Percentiles rank a stretch among this genome's conserved stretches.
phyloP scores from a whole-genome alignment of 1,140 invertebrate genomes.

The Pararge aegeria region DNA sequence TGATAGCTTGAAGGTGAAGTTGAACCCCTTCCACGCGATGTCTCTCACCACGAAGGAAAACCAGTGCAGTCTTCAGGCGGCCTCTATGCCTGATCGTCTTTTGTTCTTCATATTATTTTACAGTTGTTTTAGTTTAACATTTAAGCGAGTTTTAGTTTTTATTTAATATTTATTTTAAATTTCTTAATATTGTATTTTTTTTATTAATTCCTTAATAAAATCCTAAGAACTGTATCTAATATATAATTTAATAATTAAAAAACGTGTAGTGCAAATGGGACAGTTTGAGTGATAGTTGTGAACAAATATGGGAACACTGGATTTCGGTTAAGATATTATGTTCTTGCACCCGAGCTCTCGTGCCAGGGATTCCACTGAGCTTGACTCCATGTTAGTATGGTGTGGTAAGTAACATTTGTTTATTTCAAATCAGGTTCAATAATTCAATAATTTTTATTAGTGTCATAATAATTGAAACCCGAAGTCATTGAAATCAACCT shows the following conservation, averaged over 20 bases:
- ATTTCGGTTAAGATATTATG: constrained; percentile 74
- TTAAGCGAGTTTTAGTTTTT: constrained; percentile 20
- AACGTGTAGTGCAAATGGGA: constrained; percentile 19
- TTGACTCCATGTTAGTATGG: constrained; percentile 68
- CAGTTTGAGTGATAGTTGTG: constrained; percentile 8
- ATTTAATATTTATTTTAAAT: not conserved
- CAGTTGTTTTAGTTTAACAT: constrained; percentile 2
- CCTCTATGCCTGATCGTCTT: constrained; percentile 34
- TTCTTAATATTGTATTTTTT: not conserved
- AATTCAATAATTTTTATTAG: too few species aligned
- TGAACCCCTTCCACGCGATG: constrained; percentile 39
- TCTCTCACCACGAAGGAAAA: constrained; percentile 33
- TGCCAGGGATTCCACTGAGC: constrained; percentile 58
- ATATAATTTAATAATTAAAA: not conserved
- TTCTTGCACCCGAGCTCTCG: constrained; percentile 72
- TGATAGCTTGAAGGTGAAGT: constrained; percentile 30
- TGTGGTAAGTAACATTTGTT: constrained; percentile 50
- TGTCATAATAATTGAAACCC: too few species aligned
- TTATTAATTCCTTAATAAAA: not conserved
- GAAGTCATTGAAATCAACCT: too few species aligned
- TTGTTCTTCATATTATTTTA: constrained; percentile 20
- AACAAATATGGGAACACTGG: constrained; percentile 64
- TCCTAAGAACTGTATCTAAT: too few species aligned
- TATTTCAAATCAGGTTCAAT: not conserved
- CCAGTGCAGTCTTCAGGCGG: constrained; percentile 50